Percentiles rank a stretch among this genome's conserved stretches.
These are phyloP conservation scores for Platyscapa corneri DNA, from an alignment of 1,140 invertebrate species.

Conservation along the genomic window DNA sequence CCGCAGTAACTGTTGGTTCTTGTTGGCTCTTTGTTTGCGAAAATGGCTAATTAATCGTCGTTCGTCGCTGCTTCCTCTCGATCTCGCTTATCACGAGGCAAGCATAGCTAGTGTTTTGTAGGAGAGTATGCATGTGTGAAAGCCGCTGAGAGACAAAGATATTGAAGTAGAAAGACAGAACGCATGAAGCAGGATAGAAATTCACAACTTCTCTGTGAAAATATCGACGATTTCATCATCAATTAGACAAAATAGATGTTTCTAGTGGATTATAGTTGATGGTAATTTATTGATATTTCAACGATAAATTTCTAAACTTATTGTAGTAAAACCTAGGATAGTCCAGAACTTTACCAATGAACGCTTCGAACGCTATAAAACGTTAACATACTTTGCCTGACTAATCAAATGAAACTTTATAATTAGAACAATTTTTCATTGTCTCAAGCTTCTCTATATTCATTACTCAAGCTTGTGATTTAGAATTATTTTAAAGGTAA, in stretches of 20 bases:
- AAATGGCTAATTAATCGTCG: constrained; percentile 33
- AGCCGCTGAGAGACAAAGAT: neutral
- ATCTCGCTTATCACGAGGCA: constrained; percentile 14
- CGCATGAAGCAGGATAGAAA: too few relatives aligned
- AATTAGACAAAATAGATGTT: neutral
- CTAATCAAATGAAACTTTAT: too few relatives aligned
- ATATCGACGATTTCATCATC: neutral
- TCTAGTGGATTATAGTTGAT: neutral
- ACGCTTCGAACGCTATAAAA: neutral
- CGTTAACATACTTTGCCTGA: too few relatives aligned
- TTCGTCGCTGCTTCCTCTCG: neutral
- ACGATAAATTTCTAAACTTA: neutral
- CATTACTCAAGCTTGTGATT: too few relatives aligned
- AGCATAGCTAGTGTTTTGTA: neutral
- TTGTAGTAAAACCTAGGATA: neutral
- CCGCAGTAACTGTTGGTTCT: neutral
- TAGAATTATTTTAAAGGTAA: too few relatives aligned
- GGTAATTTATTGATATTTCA: neutral
- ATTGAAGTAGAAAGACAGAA: neutral
- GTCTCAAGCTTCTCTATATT: too few relatives aligned
- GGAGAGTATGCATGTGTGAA: neutral
- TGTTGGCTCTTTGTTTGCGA: constrained; percentile 24
- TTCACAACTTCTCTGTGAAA: neutral
- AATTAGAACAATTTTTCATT: too few relatives aligned
- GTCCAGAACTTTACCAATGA: too few relatives aligned